phyloP scores from a whole-genome alignment of 2,888 invertebrate genomes.

The Bellardia pandia region DNA sequence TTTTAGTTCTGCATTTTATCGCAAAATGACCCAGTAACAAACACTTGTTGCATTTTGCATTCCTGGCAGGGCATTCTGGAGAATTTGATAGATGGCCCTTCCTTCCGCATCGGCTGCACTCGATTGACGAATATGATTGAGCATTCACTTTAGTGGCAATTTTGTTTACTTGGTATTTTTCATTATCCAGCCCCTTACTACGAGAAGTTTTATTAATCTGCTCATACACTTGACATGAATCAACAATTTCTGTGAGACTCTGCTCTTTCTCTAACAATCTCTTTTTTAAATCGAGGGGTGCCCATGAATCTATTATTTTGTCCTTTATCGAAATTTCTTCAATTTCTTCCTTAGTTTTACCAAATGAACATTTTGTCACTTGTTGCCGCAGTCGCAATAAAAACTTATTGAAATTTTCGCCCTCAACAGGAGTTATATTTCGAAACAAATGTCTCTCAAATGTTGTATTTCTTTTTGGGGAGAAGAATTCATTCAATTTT shows the following conservation, averaged over 20 bases:
- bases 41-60: constrained; percentile 56
- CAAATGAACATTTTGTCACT: constrained; percentile 61
- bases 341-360: constrained; percentile 53
- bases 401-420: constrained; percentile 79
- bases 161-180: constrained; percentile 52
- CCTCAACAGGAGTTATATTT: constrained; percentile 63
- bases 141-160: constrained; percentile 28
- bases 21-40: constrained; percentile 26
- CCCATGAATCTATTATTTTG: constrained; percentile 67
- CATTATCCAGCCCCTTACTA: constrained; percentile 17
- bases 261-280: constrained; percentile 63
- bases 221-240: constrained; percentile 58
- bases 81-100: constrained; percentile 49
- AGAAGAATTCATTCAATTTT: constrained; percentile 71
- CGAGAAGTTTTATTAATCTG: too few species aligned
- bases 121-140: constrained; percentile 36
- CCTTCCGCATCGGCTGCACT: constrained; percentile 60
- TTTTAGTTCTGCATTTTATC: constrained; percentile 65
- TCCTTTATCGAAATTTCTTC: constrained; percentile 63
- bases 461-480: constrained; percentile 72
- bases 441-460: constrained; percentile 78
- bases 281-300: constrained; percentile 61
- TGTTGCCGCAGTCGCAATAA: constrained; percentile 59
- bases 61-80: constrained; percentile 50
- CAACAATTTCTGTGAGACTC: constrained; percentile 48